Evolutionary conservation across 2,888 invertebrate species (phyloP), one percentile per base, ranked within the genome.

Genomic region (Margaritifera margaritifera): DNA sequence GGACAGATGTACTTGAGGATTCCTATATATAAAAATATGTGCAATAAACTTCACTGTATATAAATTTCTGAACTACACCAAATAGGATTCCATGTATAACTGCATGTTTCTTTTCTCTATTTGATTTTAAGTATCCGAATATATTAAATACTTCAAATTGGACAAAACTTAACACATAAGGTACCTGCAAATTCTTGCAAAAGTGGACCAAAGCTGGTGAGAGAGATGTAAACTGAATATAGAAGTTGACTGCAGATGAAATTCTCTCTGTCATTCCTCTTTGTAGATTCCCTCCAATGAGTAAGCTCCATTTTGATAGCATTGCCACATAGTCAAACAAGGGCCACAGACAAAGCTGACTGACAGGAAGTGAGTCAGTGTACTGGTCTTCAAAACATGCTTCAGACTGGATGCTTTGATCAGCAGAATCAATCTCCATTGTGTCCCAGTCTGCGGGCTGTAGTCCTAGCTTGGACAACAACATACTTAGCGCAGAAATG

Each of bases 281-380:
- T 42, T 42, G 51, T 15, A 15, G 19, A 20, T 25, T 19, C 19
- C 31, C 22, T 31, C 42, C 52, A 52, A 20, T 64, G 2, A 73
- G 27, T 25, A 68, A 50, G 25, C 50, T 52, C 71, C 71, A 76
- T 50, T 57, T 61, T 50, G 75, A 69, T 65, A 78, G 55, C n/a
- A 77, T 71, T 31, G 75, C 65, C 55, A 80, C 42, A 60, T 82
- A 74, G 25, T 84, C 84, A 74, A 77, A 83, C 65, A 84, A 62
- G 25, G 86, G 84, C 86, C 86, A 85, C 52, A 85, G 72, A 60
- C 77, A 75, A 6, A 81, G 74, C 67, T 68, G 72, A 20, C 62
- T 61, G 31, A 72, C 59, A 22, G 77, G 75, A 27, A 66, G 57
- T n/a, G 68, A 51, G 22, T 6, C 58, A 24, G 55, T 54, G 27